Evolutionary conservation across 92 coral and sea anemone species (phyloP), one percentile per base, ranked within the genome.

Genomic region (Epizoanthus illoricatus): DNA sequence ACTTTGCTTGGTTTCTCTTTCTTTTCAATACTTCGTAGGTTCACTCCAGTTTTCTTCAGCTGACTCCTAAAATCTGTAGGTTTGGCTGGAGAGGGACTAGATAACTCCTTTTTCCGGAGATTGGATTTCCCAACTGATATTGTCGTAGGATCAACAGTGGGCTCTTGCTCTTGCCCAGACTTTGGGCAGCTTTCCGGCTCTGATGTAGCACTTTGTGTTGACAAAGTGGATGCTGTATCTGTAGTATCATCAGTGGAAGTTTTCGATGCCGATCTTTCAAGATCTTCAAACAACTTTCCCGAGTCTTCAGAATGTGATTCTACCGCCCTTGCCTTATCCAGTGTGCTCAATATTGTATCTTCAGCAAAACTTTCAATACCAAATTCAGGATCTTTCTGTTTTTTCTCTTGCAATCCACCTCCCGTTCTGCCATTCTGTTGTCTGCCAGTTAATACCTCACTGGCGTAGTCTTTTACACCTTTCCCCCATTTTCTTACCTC

Each of bases 41-140:
- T 84, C 10, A 52, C 89, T 60, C 92, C 89, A 6, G 92, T 85
- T n/a, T 80, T n/a, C 47, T 81, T 85, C 20, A 89, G 86, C 74
- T 75, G 86, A 17, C 74, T 85, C 33, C 76, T 87, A 52, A 81
- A 69, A 61, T 89, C 81, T 52, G 80, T 73, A 5, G 71, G 45
- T 59, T 63, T 78, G 43, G 82, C 54, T 28, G 71, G 11, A 42
- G 21, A 11, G 3, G 7, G 17, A 78, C 70, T 45, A 43, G 82
- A 62, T 9, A 56, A 23, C 52, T 78, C 71, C 16, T 4, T 74
- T 43, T 74, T 78, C 18, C 63, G 58, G 82, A 61, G 13, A 45
- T 62, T 58, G 41, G 65, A 43, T 28, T 45, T 78, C 13, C 33
- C 28, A 20, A 40, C 24, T 42, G 13, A 52, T 52, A 2, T 65